Evolutionary conservation across 2,888 invertebrate genomes (phyloP), one percentile per base, ranked within the genome.

Genomic region (Ophraella communa): DNA sequence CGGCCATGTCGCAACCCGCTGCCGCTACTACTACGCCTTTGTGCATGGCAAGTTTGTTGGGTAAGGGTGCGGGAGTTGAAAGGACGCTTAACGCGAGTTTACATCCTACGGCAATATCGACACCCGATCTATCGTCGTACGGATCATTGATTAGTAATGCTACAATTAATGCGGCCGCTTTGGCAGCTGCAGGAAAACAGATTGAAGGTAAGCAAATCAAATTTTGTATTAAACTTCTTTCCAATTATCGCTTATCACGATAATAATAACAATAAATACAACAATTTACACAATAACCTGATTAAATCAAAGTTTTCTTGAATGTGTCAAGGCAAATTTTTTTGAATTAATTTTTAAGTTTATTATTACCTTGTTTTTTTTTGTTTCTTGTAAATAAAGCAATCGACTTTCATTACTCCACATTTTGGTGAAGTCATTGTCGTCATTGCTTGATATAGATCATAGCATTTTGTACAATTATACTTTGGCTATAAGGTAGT

Each of bases 111-210:
- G 88, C 88, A 79, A 87, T 88, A 69, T 85, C 84, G 71, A 85
- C 88, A 66, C 87, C 86, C 71, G 88, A 91, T 57, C 86, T 88
- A 66, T 86, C 88, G 63, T 85, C 83, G 77, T 75, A 84, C 81
- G 75, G 91, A 88, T 77, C 92, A 88, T 76, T 82, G 42, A 77
- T 83, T 78, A 89, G 90, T 71, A 86, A 90, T 67, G 89, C 90
- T 49, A 89, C 91, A 44, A 88, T 92, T 39, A 91, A 91, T 24
- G 90, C 91, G 21, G 90, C 91, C 4, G 92, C 92, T 24, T 83
- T 84, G 42, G 84, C 84, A 21, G 84, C 85, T 54, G 91, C 92
- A 68, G 93, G 92, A 67, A 96, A 96, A 83, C 96, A 97, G 84
- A 92, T 95, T 77, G 96, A 97, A 87, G 93, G 91, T 91, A 82